Base-by-base conservation (phyloP, 2,888 invertebrate genomes). In the Pseudoips prasinana region DNA sequence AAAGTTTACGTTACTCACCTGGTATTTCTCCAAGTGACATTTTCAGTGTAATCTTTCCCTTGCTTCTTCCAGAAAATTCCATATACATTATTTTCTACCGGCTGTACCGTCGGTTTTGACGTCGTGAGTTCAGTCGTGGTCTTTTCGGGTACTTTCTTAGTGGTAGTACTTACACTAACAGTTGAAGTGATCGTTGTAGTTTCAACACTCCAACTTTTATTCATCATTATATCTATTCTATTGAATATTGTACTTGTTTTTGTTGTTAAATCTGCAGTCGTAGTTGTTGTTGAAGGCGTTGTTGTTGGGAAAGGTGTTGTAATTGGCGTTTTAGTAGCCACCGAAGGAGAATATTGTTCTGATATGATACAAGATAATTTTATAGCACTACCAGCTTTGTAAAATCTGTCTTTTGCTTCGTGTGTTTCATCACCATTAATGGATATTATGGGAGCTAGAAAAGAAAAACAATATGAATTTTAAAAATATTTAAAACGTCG, bases 331-430 rank as follows among this genome's bases (percentile, higher is more conserved):
- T 78, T 79, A 4, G 73, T 76, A 1, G 79, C 61, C 36, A 82
- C 52, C 10, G 75, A 68, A 24, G 67, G 51, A 25, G 77, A 58
- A 39, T 74, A 87, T 37, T 85, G 80, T 32, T 86, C 86, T 63
- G 87, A 83, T 82, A 88, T 84, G 65, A 82, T 73, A 59, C 93
- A 93, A 18, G 92, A 90, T 44, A 94, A 83, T 73, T 93, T 93
- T 54, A 94, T 93, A 34, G 92, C 90, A 72, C 93, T 94, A 53
- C 94, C 94, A 17, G 92, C 91, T 81, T 94, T 93, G 75, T 93
- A 93, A 73, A 93, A 93, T 58, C 92, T 91, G 73, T 93, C 93
- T 58, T 91, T 91, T 31, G 93, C 89, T 69, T 92, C 92, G 59
- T 93, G 91, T 32, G 92, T 92, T 58, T 92, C 91, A 58, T 94